Base-by-base conservation (phyloP, 2,888 invertebrate species). In the Stenotaenia linearis region DNA sequence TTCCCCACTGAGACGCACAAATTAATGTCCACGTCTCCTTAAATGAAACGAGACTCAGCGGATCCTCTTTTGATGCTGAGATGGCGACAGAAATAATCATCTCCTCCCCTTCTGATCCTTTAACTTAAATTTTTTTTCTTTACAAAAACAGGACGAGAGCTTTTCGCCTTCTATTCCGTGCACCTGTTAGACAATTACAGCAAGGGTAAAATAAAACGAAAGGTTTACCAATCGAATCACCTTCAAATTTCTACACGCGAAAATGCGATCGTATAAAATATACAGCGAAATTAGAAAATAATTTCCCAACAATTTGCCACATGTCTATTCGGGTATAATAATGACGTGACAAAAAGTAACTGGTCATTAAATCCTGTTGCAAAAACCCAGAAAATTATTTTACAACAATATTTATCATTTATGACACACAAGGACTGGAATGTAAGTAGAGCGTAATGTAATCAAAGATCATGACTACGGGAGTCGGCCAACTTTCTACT, bases 161-260 rank as follows among this genome's bases (percentile, higher is more conserved):
- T n/a, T n/a, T n/a, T n/a, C 28, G 25, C 69, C 69, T 69, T 69
- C 69, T 69, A 28, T 69, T 25, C 69, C 25, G 69, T n/a, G 28
- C 69, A 69, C 69, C 69, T 69, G 69, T 69, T 69, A 28, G 25
- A 69, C 28, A 69, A 69, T 69, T 69, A 28, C 23, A 25, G 69
- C 69, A 50, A 50, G 50, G 50, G 69, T 45, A 4, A 15, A 4
- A 7, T 12, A n/a, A 15, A 45, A 18, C 12, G 18, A 45, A 45
- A 12, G 18, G 45, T 69, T 69, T 25, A 69, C 10, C 23, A 69
- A 25, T 69, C 25, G 25, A 69, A 25, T 69, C 25, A 18, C 50
- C 7, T 69, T 69, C 28, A 28, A 12, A 12, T 28, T 3, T 18
- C 25, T 69, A 25, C 69, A 69, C 69, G 69, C 69, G 28, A n/a